phyloP scores from a whole-genome alignment of 1,140 invertebrate genomes.

The Formica exsecta region DNA sequence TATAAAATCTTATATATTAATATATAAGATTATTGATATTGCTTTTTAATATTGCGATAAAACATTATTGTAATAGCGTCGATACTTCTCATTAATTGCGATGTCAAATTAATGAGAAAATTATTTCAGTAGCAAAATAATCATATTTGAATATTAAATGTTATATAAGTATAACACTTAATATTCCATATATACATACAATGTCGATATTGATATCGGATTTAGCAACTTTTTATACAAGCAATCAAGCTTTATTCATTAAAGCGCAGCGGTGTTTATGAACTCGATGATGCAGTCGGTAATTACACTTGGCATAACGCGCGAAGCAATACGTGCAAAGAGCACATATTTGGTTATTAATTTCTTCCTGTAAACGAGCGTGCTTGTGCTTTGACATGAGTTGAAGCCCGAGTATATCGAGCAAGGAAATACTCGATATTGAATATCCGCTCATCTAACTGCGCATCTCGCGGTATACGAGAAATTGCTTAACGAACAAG shows the following conservation, averaged over 20 bases:
- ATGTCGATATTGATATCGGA: slow-evolving; percentile 29
- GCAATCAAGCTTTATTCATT: slow-evolving; percentile 22
- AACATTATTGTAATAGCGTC: neutral
- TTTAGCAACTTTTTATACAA: slow-evolving; percentile 24
- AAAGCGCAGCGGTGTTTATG: neutral
- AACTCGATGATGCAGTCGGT: neutral
- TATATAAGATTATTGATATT: too few species aligned
- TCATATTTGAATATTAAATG: neutral
- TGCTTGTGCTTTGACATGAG: slow-evolving; percentile 46
- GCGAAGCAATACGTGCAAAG: neutral
- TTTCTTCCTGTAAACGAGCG: slow-evolving; percentile 33
- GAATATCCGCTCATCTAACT: slow-evolving; percentile 77
- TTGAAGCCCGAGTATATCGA: slow-evolving; percentile 2
- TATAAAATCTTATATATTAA: neutral
- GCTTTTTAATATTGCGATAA: neutral
- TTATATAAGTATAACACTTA: neutral
- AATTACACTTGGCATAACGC: slow-evolving; percentile 45
- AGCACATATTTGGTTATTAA: slow-evolving; percentile 27
- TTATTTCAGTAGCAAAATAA: neutral
- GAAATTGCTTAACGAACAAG: slow-evolving; percentile 77
- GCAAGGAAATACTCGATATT: slow-evolving; percentile 79
- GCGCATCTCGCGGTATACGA: slow-evolving; percentile 67
- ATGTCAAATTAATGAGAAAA: slow-evolving; percentile 37
- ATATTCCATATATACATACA: too few species aligned
- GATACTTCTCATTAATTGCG: neutral